Evolutionary conservation across 2,888 invertebrate species (phyloP), one percentile per base, ranked within the genome.

Genomic region (Sabatieria punctata): DNA sequence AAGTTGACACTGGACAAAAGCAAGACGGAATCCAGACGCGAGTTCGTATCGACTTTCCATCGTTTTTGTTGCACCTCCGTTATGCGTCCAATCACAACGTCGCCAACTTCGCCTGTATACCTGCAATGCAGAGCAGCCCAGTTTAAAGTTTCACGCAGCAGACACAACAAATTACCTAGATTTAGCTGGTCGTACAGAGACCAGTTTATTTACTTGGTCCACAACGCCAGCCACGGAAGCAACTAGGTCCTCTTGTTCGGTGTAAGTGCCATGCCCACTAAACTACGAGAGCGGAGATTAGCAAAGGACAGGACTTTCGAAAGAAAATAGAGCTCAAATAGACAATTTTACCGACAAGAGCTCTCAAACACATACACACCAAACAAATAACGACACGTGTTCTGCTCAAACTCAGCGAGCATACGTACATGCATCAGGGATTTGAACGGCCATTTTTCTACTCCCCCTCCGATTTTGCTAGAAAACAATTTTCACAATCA

Each of bases 211-310:
- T 0, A 95, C 86, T 71, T 83, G 80, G 63, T 89, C 84, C 63
- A 88, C 80, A 19, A 84, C 78, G 23, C 97, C 97, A 35, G 91
- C 91, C 1, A 95, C 85, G 1, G 93, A 88, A 0, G 95, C 80
- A 66, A 84, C 79, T 35, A 95, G 74, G 45, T 64, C 64, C 33
- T 82, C 83, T 38, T 69, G 79, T 42, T 75, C 74, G 45, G 82
- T 78, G 60, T 86, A 93, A 0, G 95, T 95, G 36, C 95, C 97
- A 72, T 97, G 95, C 1, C 95, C 95, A 60, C 93, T 91, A 61
- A 45, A 63, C 56, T 43, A 48, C n/a, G n/a, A n/a, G 18, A 24
- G 2, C 43, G 30, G 4, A n/a, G 25, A 47, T 6, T 6, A 19
- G 19, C 18, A 18, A 6, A n/a, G 11, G n/a, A 11, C 18, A 37